Conservation (phyloP, 1,140 invertebrate genomes). For the Pissodes strobi region DNA sequence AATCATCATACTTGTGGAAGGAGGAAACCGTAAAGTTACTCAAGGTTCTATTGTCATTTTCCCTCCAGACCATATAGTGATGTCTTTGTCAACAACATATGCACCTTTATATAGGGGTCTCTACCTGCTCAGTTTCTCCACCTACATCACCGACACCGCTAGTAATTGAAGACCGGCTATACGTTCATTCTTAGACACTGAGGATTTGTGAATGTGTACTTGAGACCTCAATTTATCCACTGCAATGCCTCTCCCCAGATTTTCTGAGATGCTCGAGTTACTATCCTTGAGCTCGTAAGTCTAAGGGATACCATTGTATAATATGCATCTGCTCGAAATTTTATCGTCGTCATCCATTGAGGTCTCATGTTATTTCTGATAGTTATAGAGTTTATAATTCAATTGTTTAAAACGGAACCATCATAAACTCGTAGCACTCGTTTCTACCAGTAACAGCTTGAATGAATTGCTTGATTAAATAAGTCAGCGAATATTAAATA, state of each 20-base stretch:
- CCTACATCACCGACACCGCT: slow-evolving; percentile 89
- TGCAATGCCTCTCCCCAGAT: slow-evolving; percentile 89
- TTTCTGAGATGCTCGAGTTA: slow-evolving; percentile 81
- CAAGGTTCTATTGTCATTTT: slow-evolving; percentile 85
- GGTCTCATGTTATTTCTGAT: slow-evolving; percentile 80
- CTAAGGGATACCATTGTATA: slow-evolving; percentile 75
- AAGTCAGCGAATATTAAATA: too few species aligned
- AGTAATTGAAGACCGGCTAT: slow-evolving; percentile 85
- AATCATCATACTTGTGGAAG: slow-evolving; percentile 95
- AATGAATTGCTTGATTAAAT: too few species aligned
- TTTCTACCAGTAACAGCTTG: slow-evolving; percentile 75
- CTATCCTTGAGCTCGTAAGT: slow-evolving; percentile 87
- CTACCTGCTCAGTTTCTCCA: slow-evolving; percentile 86
- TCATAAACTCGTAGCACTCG: slow-evolving; percentile 77
- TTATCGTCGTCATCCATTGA: slow-evolving; percentile 82
- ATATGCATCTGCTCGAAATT: slow-evolving; percentile 70
- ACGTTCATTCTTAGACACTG: slow-evolving; percentile 85
- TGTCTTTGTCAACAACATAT: slow-evolving; percentile 86
- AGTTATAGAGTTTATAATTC: slow-evolving; percentile 68
- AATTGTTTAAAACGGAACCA: slow-evolving; percentile 70
- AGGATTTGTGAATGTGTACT: slow-evolving; percentile 77
- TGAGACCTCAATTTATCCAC: slow-evolving; percentile 83
- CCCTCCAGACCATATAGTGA: slow-evolving; percentile 86
- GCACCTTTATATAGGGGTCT: slow-evolving; percentile 76
- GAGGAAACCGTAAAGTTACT: slow-evolving; percentile 83